phyloP scores from a whole-genome alignment of 2,797 vertebrate genomes.

The Lindbergichthys nudifrons region DNA sequence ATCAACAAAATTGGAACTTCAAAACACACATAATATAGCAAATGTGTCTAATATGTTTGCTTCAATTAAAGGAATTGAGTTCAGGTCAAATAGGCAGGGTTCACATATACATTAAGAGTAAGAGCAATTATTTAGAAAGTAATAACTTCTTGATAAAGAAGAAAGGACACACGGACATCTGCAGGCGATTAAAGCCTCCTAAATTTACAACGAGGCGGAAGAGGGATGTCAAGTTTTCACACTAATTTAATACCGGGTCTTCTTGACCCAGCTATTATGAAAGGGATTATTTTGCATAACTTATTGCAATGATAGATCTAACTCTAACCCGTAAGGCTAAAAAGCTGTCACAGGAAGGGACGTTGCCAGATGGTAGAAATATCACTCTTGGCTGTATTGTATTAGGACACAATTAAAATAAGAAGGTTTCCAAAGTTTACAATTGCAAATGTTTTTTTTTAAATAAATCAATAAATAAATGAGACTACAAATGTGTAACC shows the following conservation, averaged over 20 bases:
- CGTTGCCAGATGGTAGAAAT: slow-evolving; percentile 66
- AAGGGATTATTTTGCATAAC: slow-evolving; percentile 55
- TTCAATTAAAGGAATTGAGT: slow-evolving; percentile 74
- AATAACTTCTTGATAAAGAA: slow-evolving; percentile 79
- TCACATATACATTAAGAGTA: slow-evolving; percentile 70
- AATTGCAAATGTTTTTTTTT: slow-evolving; percentile 69
- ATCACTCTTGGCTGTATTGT: slow-evolving; percentile 51
- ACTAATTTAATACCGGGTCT: slow-evolving; percentile 70
- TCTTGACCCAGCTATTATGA: slow-evolving; percentile 62
- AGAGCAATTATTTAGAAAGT: slow-evolving; percentile 83
- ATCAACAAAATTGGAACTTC: slow-evolving; percentile 80
- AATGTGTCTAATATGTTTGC: slow-evolving; percentile 72
- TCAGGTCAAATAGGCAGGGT: slow-evolving; percentile 75
- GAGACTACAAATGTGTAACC: slow-evolving; percentile 72
- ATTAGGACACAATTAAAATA: slow-evolving; percentile 70
- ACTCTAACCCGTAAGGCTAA: slow-evolving; percentile 52
- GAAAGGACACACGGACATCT: slow-evolving; percentile 77
- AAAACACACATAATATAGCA: slow-evolving; percentile 74
- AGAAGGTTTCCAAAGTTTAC: slow-evolving; percentile 75
- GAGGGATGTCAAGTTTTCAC: slow-evolving; percentile 77
- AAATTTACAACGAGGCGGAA: slow-evolving; percentile 78
- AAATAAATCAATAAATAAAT: slow-evolving; percentile 82
- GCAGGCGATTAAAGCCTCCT: slow-evolving; percentile 75
- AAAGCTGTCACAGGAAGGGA: slow-evolving; percentile 54
- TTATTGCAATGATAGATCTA: slow-evolving; percentile 65